Base-by-base conservation (phyloP, 2,113 vertebrate genomes). In the Thryonomys swinderianus region DNA sequence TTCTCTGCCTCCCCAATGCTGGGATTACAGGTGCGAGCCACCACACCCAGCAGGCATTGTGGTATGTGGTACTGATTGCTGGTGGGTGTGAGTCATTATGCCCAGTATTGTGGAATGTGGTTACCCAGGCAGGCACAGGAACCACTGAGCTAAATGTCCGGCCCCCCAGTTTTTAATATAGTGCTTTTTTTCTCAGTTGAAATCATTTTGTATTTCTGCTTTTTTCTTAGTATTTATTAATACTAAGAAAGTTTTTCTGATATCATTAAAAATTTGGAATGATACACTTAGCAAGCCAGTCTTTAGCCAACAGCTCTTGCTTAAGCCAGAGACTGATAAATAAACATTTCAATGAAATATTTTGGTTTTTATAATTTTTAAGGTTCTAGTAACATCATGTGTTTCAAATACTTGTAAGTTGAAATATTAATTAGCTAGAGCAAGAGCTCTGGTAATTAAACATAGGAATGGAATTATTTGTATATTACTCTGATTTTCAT, bases 181-280 rank as follows among this genome's bases (percentile, higher is more conserved):
- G 37, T 79, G 85, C 88, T 57, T 57, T 80, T 91, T 51, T 48
- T n/a, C 53, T 73, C 85, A 61, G 1, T 81, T 90, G 20, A 94
- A 84, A 92, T 90, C 1, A 57, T 84, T 89, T 93, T 93, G 37
- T 95, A 20, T 85, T 64, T 94, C 69, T 2, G 9, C 85, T 83
- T 93, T 91, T 91, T 73, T 13, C 37, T 94, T 16, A 61, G 3
- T 62, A n/a, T 69, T 96, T 94, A 14, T 40, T 87, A 74, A 7
- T 53, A 69, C 95, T n/a, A n/a, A n/a, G n/a, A n/a, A n/a, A n/a
- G n/a, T n/a, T 96, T 78, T 88, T 91, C 51, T 83, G 23, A 64
- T 85, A 27, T 82, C 32, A 62, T 83, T 95, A 79, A 94, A 96
- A 90, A 34, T 92, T 96, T 86, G 40, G 21, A 91, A 48, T 69